Evolutionary conservation across 2,888 invertebrate genomes (phyloP), one percentile per base, ranked within the genome.

Genomic region (Uropetala carovei): DNA sequence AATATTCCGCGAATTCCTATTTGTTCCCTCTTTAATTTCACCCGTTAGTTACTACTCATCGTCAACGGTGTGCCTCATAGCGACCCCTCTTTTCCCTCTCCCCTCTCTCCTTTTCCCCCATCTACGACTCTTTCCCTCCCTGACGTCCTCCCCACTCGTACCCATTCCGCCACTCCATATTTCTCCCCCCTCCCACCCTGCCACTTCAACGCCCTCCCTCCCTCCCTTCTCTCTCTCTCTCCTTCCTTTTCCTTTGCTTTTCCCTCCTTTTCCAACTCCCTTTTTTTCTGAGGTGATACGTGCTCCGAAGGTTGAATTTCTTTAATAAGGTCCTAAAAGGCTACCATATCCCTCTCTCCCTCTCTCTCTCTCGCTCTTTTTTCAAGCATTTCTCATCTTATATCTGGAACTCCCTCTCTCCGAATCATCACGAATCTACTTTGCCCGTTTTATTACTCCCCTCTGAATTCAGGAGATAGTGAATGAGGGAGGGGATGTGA

Each of bases 261-360:
- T 43, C 43, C 43, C 43, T 43, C 5, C 43, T 43, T 43, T 43
- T 43, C 43, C 43, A 43, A 43, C 43, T 43, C 43, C 43, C 43
- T 43, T 43, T 43, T 43, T 43, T 43, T 43, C 43, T 27, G 27
- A 75, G 11, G 75, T 10, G 75, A 10, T 22, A 75, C 75, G 75
- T 75, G 75, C 22, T 75, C 75, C 75, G 75, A 75, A 75, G 27
- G 27, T 27, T 11, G 75, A 75, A 75, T 75, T 75, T 75, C 75
- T 75, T 75, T 75, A 75, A 75, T 75, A 75, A 75, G 75, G 75
- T 75, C 75, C 75, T 75, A 75, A 75, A 75, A 75, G 75, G 75
- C 75, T 75, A 22, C 64, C 64, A n/a, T 11, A 18, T n/a, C 64
- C n/a, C 75, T 75, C 75, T n/a, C 75, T 27, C 10, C n/a, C 75